A percentile compares a stretch with the other conserved stretches of the same genome.
Evolutionary conservation across 2,797 vertebrate species (phyloP).

Genomic region (Tamandua tetradactyla): DNA sequence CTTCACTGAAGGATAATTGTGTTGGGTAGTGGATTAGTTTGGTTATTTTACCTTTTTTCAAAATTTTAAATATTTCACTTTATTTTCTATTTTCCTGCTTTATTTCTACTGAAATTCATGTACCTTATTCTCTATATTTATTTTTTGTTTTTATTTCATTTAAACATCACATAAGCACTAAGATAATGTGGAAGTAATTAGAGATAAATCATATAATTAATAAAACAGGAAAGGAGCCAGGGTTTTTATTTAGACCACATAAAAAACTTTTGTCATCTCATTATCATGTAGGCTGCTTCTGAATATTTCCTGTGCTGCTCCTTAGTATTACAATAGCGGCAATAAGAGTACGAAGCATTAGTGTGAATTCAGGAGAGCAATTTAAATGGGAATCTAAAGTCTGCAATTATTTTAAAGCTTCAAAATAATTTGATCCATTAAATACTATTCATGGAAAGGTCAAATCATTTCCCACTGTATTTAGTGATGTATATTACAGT

Average conservation of each 20-base stretch:
- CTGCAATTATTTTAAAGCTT: constrained; percentile 50
- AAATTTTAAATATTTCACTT: too few species aligned
- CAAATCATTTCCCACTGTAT: constrained; percentile 43
- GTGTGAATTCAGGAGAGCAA: constrained; percentile 25
- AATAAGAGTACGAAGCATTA: not conserved
- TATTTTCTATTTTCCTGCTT: too few species aligned
- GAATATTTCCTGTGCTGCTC: not conserved
- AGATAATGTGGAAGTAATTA: not conserved
- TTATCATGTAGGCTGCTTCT: not conserved
- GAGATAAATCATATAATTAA: not conserved
- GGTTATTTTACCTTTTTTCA: too few species aligned
- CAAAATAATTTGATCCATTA: constrained; percentile 65
- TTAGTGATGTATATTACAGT: constrained; percentile 54
- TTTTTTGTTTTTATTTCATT: not conserved
- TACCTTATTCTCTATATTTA: too few species aligned
- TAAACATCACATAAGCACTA: not conserved
- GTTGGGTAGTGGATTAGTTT: too few species aligned
- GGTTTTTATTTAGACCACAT: not conserved
- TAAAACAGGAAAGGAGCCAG: not conserved
- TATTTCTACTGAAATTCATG: too few species aligned
- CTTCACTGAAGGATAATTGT: too few species aligned
- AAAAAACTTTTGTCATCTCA: not conserved
- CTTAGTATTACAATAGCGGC: not conserved
- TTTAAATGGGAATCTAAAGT: constrained; percentile 52
- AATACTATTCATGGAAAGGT: constrained; percentile 63